Conservation (phyloP, 2,888 invertebrate species). For the Octodonta nipae region DNA sequence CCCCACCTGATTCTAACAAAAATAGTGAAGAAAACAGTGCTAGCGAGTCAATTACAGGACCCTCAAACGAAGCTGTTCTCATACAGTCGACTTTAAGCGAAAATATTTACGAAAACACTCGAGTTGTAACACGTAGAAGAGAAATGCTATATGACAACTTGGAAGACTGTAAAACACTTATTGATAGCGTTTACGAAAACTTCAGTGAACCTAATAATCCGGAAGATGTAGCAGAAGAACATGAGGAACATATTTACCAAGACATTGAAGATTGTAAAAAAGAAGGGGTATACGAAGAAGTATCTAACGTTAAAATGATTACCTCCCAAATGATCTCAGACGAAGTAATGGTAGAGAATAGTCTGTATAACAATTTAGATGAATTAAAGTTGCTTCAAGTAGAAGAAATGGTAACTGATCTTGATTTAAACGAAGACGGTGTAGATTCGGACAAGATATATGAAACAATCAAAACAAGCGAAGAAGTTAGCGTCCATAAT, state of each 20-base stretch:
- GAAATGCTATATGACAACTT: too few relatives aligned
- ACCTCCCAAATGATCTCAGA: conserved; percentile 5
- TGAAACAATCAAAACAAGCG: too few relatives aligned
- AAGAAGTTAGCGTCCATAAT: too few relatives aligned
- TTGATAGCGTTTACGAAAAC: too few relatives aligned
- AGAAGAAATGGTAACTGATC: too few relatives aligned
- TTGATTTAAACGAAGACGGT: too few relatives aligned
- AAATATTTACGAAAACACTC: conserved; percentile 23
- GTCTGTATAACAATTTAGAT: conserved; percentile 8
- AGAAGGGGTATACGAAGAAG: conserved; percentile 9
- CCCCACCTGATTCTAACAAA: conserved; percentile 15
- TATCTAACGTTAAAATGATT: conserved; percentile 13
- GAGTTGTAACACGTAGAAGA: too few relatives aligned
- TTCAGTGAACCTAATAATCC: too few relatives aligned
- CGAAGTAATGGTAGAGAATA: conserved; percentile 12
- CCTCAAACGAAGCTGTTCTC: conserved; percentile 18
- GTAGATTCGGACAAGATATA: too few relatives aligned
- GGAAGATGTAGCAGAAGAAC: conserved; percentile 9
- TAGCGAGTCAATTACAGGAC: conserved; percentile 18
- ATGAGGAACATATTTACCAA: conserved; percentile 20
- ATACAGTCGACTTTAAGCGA: conserved; percentile 10
- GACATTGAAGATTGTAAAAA: conserved; percentile 18
- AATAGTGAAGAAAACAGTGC: conserved; percentile 22
- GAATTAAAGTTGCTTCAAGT: too few relatives aligned
- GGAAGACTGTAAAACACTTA: too few relatives aligned